These are phyloP conservation scores for Lepidotrigona ventralis DNA, from an alignment of 1,140 invertebrate genomes.

Conservation along the genomic window DNA sequence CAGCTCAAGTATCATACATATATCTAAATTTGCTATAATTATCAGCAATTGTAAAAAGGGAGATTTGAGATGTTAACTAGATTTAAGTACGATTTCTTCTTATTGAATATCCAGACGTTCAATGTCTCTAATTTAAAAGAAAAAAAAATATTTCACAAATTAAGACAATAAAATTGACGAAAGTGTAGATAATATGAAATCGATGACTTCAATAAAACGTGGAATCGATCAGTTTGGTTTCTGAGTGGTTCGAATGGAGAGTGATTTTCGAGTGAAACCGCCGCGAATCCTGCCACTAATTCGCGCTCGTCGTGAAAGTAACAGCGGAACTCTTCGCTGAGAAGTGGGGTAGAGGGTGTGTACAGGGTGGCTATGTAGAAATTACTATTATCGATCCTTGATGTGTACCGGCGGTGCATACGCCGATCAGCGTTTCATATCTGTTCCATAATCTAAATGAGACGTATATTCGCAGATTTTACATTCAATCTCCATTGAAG, in stretches of 20 bases:
- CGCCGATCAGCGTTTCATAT: slow-evolving; percentile 44
- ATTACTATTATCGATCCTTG: slow-evolving; percentile 46
- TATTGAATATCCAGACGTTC: too few relatives aligned
- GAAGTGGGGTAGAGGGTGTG: not conserved
- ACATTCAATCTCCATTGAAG: slow-evolving; percentile 49
- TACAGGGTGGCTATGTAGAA: slow-evolving; percentile 27
- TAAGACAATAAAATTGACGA: too few relatives aligned
- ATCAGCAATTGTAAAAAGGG: too few relatives aligned
- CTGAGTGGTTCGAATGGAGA: not conserved
- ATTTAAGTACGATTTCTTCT: too few relatives aligned
- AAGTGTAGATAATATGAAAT: too few relatives aligned
- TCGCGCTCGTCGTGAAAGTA: slow-evolving; percentile 23
- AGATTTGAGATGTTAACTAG: too few relatives aligned
- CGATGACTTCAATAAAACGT: too few relatives aligned
- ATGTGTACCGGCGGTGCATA: slow-evolving; percentile 17
- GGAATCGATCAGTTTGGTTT: too few relatives aligned
- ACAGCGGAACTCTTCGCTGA: slow-evolving; percentile 12
- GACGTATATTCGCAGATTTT: slow-evolving; percentile 49
- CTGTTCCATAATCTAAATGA: slow-evolving; percentile 47
- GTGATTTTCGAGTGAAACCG: slow-evolving; percentile 9
- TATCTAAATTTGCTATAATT: too few relatives aligned
- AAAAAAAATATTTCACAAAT: too few relatives aligned
- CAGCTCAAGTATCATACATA: too few relatives aligned
- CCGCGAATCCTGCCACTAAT: not conserved
- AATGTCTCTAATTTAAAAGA: too few relatives aligned